Evolutionary conservation across 2,888 invertebrate genomes (phyloP), one percentile per base, ranked within the genome.

Genomic region (Synanthedon formicaeformis): DNA sequence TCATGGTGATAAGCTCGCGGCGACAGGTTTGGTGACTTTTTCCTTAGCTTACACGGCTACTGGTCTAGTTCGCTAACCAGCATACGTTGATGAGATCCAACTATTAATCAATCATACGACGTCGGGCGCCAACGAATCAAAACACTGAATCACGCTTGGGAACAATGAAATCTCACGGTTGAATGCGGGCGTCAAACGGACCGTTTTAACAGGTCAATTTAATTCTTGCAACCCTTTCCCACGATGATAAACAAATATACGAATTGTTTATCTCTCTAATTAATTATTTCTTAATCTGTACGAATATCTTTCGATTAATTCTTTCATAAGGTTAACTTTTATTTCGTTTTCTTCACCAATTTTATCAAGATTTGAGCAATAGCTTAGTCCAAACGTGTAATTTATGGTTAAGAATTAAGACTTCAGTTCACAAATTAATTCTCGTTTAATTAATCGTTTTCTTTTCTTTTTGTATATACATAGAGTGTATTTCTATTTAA

Each of bases 101-200:
- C 65, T 75, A 70, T 73, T 72, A 80, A 80, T 82, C 79, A 77
- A 79, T 79, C 73, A 71, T 64, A 65, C 62, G 66, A 73, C 6
- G 34, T 10, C 67, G 69, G 73, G 73, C 75, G 53, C 53, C 50
- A 48, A 71, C 72, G 73, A 78, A 78, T 79, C 78, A 76, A 79
- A 80, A 77, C 77, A 78, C 67, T 80, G 81, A 78, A 77, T 83
- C 80, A 79, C 72, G 74, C 66, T 68, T 68, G 73, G 71, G 75
- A 78, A 81, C 81, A 81, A 81, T 78, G 78, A 74, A 71, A 76
- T 85, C 86, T 79, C 86, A 81, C 85, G 83, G 72, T 81, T 68
- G 70, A 73, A 85, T 84, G 86, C 86, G 84, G 85, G 82, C 81
- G 77, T 77, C 78, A 78, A 78, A 73, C 73, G 69, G 68, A 64